Base-by-base conservation (phyloP, 2,797 vertebrate species). In the Gambelia wislizenii region DNA sequence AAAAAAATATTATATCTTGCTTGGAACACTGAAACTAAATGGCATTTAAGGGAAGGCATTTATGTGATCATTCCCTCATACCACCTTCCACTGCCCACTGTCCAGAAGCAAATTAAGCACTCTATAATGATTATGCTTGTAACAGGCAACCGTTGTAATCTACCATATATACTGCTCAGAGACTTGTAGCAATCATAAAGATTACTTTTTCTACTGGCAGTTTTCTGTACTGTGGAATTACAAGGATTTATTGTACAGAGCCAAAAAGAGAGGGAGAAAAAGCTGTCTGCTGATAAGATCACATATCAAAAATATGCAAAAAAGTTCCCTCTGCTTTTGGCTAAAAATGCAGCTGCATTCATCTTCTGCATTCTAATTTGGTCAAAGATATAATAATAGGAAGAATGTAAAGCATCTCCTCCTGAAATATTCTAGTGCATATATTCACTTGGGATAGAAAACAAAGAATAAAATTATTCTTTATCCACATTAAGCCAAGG, bases 231-330 rank as follows among this genome's bases (percentile, higher is more conserved):
- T 88, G 86, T 89, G 90, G 94, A 93, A 93, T 93, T 95, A 95
- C 76, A 81, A 91, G 92, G 94, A 95, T 96, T 96, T 96, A 94
- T 93, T 94, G 80, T 91, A 81, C 78, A 91, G 88, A 90, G 56
- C 20, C 39, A 36, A 85, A 89, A 85, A 86, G 91, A 42, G 22
- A 54, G 33, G 67, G 67, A 8, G n/a, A 9, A 89, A 72, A 92
- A 94, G 84, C 92, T 92, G 86, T 94, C 83, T 91, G 77, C 90
- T 95, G 92, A 93, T 95, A 95, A 93, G 91, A 94, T 95, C 92
- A 89, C 91, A 88, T 94, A 93, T 94, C 91, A 94, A 91, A 95
- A 95, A 95, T 93, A 96, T 93, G 94, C 89, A 92, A 96, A 76
- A 95, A 90, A 85, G 84, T 89, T 92, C 86, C 85, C 36, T 92